These are phyloP conservation scores for Zygaena filipendulae DNA, from an alignment of 2,888 invertebrate species.

Conservation along the genomic window DNA sequence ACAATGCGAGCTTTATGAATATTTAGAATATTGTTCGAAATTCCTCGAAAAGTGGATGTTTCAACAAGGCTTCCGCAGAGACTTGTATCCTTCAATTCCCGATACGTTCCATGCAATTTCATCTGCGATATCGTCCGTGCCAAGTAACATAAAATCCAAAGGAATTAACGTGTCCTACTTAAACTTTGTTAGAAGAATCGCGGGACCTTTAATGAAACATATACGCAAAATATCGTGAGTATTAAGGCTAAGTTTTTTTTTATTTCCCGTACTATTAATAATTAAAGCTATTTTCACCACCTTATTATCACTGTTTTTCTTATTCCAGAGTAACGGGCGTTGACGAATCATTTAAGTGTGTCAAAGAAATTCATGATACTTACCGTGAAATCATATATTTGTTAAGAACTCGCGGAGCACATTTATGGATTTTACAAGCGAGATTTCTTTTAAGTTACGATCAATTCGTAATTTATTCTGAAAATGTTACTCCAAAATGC, in stretches of 20 bases:
- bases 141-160: constrained; percentile 33
- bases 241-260: neutral
- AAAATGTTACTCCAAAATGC: constrained; percentile 34
- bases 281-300: no score
- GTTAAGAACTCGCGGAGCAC: constrained; percentile 40
- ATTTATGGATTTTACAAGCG: constrained; percentile 39
- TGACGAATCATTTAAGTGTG: constrained; percentile 37
- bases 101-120: constrained; percentile 52
- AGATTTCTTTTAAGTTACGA: constrained; percentile 46
- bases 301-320: no score
- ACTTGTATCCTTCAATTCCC: constrained; percentile 50
- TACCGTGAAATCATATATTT: constrained; percentile 44
- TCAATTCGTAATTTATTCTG: constrained; percentile 40
- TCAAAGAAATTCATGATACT: constrained; percentile 49
- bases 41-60: constrained; percentile 61
- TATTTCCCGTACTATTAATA: no score
- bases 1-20: constrained; percentile 34
- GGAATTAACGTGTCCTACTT: constrained; percentile 49
- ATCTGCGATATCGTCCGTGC: constrained; percentile 28
- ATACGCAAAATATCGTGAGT: constrained; percentile 43
- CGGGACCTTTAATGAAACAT: constrained; percentile 53
- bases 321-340: constrained; percentile 31
- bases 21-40: constrained; percentile 32
- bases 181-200: constrained; percentile 47
- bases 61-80: constrained; percentile 56